These are phyloP conservation scores for Rhinichthys osculus DNA, from an alignment of 2,797 vertebrate genomes.

Conservation along the genomic window DNA sequence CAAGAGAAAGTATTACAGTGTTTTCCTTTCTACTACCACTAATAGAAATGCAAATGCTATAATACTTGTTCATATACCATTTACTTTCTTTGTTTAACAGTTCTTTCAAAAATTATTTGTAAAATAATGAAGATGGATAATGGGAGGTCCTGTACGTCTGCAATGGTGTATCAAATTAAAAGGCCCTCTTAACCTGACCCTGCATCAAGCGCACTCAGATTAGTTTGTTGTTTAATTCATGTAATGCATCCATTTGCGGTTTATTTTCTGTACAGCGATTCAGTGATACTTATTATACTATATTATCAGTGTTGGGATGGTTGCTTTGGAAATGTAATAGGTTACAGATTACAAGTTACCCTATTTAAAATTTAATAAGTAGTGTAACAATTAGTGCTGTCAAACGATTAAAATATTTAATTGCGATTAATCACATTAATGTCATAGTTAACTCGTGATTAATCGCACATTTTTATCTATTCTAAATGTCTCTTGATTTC, in stretches of 20 bases:
- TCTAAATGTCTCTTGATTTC: too few relatives aligned
- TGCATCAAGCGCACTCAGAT: background rate
- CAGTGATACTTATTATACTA: too few relatives aligned
- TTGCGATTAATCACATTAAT: too few relatives aligned
- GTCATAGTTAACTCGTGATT: too few relatives aligned
- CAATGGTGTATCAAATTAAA: background rate
- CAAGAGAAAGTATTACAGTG: background rate
- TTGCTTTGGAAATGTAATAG: too few relatives aligned
- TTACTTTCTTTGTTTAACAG: background rate
- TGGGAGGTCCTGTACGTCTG: background rate
- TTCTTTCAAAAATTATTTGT: background rate
- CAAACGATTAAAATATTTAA: too few relatives aligned
- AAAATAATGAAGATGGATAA: background rate
- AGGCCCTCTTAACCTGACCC: background rate
- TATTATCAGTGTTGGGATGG: too few relatives aligned
- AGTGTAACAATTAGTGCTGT: too few relatives aligned
- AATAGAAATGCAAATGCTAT: background rate
- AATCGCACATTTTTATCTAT: too few relatives aligned
- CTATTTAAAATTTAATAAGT: too few relatives aligned
- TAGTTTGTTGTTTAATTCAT: background rate
- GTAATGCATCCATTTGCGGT: background rate
- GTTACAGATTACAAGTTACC: too few relatives aligned
- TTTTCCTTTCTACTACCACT: background rate
- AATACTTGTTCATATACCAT: too few relatives aligned
- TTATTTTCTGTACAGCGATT: background rate